These are phyloP conservation scores for Dufourea novaeangliae DNA, from an alignment of 1,140 invertebrate species.

Conservation along the genomic window DNA sequence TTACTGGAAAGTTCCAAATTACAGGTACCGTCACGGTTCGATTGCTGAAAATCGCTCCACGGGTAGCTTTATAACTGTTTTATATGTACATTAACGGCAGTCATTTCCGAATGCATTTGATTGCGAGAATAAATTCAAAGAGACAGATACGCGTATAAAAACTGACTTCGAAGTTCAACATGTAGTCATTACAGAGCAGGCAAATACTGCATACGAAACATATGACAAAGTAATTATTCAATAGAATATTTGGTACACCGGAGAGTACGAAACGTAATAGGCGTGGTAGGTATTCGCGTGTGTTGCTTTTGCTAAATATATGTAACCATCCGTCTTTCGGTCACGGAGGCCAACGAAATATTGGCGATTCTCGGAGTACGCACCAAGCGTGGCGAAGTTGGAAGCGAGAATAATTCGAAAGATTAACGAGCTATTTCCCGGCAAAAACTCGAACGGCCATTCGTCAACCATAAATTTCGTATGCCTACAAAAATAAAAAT, in stretches of 20 bases:
- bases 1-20: conserved; percentile 47
- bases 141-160: not conserved
- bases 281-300: not conserved
- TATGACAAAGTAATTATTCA: not conserved
- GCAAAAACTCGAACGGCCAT: conserved; percentile 71
- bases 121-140: not conserved
- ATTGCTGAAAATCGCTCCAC: conserved; percentile 17
- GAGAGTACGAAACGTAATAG: not conserved
- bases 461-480: conserved; percentile 73
- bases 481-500: conserved; percentile 72
- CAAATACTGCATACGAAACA: not conserved
- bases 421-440: conserved; percentile 77
- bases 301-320: not conserved
- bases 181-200: not conserved
- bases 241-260: not conserved
- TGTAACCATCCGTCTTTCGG: not conserved
- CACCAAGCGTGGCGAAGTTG: conserved; percentile 57
- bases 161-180: conserved; percentile 10
- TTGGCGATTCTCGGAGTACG: conserved; percentile 46
- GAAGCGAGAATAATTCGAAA: conserved; percentile 75
- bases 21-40: not conserved
- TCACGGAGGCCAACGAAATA: conserved; percentile 42
- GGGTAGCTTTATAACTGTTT: conserved; percentile 18
- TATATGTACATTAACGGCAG: not conserved
- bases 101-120: not conserved